phyloP scores from a whole-genome alignment of 2,888 invertebrate genomes.

The Heliconius charithonia region DNA sequence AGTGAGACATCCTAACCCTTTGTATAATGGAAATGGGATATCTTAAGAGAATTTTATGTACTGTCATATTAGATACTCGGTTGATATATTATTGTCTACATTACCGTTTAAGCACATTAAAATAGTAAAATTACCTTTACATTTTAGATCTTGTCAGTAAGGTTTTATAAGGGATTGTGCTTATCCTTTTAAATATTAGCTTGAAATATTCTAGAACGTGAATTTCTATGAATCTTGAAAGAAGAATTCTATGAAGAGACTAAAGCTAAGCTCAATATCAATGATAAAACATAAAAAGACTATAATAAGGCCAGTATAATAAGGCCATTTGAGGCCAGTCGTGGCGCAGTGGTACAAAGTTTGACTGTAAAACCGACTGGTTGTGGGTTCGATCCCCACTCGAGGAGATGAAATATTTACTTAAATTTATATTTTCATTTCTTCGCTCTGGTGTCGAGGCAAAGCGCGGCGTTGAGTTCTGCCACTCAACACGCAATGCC shows the following conservation, averaged over 20 bases:
- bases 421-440: too few species aligned
- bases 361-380: too few species aligned
- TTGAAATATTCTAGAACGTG: neutral
- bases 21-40: conserved; percentile 1
- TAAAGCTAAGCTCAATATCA: neutral
- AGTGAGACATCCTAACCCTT: conserved; percentile 16
- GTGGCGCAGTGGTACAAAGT: too few species aligned
- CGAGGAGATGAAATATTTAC: too few species aligned
- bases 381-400: too few species aligned
- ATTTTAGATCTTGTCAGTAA: neutral
- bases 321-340: too few species aligned
- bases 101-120: neutral
- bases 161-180: neutral
- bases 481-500: too few species aligned
- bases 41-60: conserved; percentile 5
- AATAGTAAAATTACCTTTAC: neutral
- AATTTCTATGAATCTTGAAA: neutral
- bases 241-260: too few species aligned
- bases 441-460: too few species aligned
- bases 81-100: neutral
- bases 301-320: too few species aligned
- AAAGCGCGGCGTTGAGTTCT: too few species aligned
- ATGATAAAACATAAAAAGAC: neutral
- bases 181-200: neutral
- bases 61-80: conserved; percentile 2